These are phyloP conservation scores for Amia ocellicauda DNA, from an alignment of 2,113 vertebrate genomes.

Conservation along the genomic window DNA sequence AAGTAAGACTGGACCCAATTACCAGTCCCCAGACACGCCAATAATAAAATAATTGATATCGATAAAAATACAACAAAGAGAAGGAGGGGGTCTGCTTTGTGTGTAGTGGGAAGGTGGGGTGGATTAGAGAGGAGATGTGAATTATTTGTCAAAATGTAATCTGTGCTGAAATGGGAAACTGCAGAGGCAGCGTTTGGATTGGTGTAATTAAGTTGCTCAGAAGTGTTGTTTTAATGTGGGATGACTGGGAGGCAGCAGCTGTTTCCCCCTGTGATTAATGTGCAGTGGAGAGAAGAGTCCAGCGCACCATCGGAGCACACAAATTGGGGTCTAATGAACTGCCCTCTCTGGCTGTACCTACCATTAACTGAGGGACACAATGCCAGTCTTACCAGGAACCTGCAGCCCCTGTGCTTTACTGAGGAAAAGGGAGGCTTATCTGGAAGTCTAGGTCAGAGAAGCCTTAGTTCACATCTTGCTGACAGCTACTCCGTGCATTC, in stretches of 20 bases:
- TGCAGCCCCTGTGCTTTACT: no score
- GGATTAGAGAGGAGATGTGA: not conserved
- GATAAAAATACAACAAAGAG: not conserved
- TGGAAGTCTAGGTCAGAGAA: not conserved
- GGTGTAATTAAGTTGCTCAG: slow-evolving; percentile 53
- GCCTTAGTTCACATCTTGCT: not conserved
- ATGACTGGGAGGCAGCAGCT: slow-evolving; percentile 43
- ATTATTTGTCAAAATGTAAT: slow-evolving; percentile 23
- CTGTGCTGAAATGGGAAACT: slow-evolving; percentile 22
- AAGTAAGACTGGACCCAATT: not conserved
- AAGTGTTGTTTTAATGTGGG: slow-evolving; percentile 40
- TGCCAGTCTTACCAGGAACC: not conserved
- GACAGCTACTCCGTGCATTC: no score
- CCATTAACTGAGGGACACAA: not conserved
- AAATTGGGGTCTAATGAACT: slow-evolving; percentile 4
- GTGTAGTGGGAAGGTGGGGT: slow-evolving; percentile 1
- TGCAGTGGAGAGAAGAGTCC: not conserved
- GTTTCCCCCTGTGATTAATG: slow-evolving; percentile 46
- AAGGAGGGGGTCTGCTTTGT: slow-evolving; percentile 14
- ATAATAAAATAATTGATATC: not conserved
- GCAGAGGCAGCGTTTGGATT: slow-evolving; percentile 53
- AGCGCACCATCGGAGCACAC: not conserved
- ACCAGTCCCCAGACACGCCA: not conserved
- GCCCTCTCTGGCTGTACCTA: slow-evolving; percentile 25
- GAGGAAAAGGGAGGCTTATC: no score